Evolutionary conservation across 2,113 vertebrate species (phyloP).

Genomic region (Thunnus maccoyii): DNA sequence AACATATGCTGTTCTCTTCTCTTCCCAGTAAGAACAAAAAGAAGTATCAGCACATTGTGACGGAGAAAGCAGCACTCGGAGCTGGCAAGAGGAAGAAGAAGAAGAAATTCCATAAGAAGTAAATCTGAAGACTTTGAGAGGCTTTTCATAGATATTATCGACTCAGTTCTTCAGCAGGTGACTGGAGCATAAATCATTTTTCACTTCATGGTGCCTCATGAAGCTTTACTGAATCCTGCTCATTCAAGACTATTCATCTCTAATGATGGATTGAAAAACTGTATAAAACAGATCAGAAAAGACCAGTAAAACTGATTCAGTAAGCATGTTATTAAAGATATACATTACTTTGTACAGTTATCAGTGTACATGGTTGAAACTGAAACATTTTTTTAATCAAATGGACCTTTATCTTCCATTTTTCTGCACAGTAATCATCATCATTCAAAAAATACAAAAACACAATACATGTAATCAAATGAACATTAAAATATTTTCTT

Average conservation of each 20-base stretch:
- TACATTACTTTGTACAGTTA: slow-evolving; percentile 10
- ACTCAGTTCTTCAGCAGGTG: not conserved
- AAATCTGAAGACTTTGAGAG: slow-evolving; percentile 23
- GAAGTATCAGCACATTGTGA: slow-evolving; percentile 92
- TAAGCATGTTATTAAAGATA: not conserved
- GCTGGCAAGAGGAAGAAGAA: slow-evolving; percentile 92
- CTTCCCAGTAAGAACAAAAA: slow-evolving; percentile 92
- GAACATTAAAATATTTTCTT: slow-evolving; percentile 20
- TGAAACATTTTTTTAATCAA: slow-evolving; percentile 27
- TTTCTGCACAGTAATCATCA: slow-evolving; percentile 15
- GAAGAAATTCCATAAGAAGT: slow-evolving; percentile 89
- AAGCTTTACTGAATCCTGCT: not conserved
- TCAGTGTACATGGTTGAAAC: slow-evolving; percentile 12
- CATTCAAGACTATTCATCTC: not conserved
- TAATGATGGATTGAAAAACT: not conserved
- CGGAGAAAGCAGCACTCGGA: slow-evolving; percentile 90
- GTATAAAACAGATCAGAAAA: not conserved
- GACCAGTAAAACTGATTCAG: not conserved
- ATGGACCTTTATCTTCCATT: not conserved
- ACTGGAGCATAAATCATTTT: not conserved
- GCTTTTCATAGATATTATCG: not conserved
- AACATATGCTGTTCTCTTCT: slow-evolving; percentile 6
- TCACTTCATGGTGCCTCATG: not conserved
- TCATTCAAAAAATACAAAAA: not conserved
- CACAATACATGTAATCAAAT: not conserved